Evolutionary conservation across 2,113 vertebrate species (phyloP).

Genomic region (Patagioenas fasciata): DNA sequence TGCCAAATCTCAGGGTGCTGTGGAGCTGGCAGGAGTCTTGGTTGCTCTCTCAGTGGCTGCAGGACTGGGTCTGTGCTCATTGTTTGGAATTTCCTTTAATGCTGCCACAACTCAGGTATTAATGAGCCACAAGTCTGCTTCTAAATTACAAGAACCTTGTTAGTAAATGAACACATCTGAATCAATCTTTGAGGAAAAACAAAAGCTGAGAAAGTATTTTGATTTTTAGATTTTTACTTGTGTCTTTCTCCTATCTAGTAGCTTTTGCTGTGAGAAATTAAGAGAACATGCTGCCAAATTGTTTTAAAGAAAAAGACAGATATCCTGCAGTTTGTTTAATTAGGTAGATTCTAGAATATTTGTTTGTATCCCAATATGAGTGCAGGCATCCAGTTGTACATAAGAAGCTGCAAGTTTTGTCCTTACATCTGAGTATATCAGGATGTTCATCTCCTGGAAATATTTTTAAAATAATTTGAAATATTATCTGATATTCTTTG

Average conservation of each 20-base stretch:
- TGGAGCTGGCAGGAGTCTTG: conserved; percentile 95
- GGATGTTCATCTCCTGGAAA: not conserved
- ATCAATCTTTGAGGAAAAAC: not conserved
- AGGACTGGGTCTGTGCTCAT: conserved; percentile 95
- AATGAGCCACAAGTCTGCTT: not conserved
- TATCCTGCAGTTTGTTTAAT: not conserved
- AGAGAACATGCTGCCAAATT: not conserved
- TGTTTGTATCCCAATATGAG: accelerated
- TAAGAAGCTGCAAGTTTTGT: not conserved
- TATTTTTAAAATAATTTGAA: not conserved
- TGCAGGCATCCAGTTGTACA: not conserved
- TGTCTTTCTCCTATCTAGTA: not conserved
- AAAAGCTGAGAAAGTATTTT: not conserved
- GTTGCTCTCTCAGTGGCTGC: conserved; percentile 98
- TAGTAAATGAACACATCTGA: not conserved
- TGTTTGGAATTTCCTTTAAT: conserved; percentile 98
- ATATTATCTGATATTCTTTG: not conserved
- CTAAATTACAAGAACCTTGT: not conserved
- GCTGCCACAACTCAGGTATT: conserved; percentile 98
- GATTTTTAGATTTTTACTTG: not conserved
- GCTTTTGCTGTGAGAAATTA: not conserved
- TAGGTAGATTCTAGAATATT: not conserved
- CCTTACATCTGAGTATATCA: not conserved
- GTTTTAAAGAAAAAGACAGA: not conserved
- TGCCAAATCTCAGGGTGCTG: conserved; percentile 98